Percentiles rank a stretch among this genome's conserved stretches.
Conservation (phyloP, 2,888 invertebrate genomes). For the Chrysina gloriosa region DNA sequence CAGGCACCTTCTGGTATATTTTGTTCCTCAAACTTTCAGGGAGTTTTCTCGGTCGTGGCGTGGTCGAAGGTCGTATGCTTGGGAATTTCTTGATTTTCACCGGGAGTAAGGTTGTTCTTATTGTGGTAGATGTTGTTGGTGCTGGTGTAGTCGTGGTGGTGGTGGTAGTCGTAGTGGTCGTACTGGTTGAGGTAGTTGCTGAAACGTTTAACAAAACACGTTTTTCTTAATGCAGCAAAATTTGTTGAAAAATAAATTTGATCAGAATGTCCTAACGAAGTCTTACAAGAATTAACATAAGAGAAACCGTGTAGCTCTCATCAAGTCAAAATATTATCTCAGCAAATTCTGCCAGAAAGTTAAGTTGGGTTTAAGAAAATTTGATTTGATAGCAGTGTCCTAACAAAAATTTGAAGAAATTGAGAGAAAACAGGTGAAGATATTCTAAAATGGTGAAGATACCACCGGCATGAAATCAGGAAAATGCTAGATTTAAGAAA, state of each 20-base stretch:
- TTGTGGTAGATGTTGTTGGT: slow-evolving; percentile 56
- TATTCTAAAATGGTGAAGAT: too few relatives aligned
- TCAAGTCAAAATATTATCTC: too few relatives aligned
- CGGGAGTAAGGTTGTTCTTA: slow-evolving; percentile 67
- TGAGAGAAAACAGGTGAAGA: too few relatives aligned
- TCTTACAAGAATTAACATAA: neutral
- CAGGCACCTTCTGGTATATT: slow-evolving; percentile 66
- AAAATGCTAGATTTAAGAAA: too few relatives aligned
- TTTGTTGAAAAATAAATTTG: neutral
- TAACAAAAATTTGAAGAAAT: too few relatives aligned
- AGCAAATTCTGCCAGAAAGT: too few relatives aligned
- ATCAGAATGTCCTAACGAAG: too few relatives aligned
- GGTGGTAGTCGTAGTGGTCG: slow-evolving; percentile 65
- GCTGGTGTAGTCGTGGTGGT: slow-evolving; percentile 65
- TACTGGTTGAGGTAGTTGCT: slow-evolving; percentile 52
- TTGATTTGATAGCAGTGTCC: too few relatives aligned
- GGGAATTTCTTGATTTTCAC: slow-evolving; percentile 73
- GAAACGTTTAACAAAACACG: too few relatives aligned
- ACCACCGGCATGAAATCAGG: too few relatives aligned
- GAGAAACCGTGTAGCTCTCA: neutral
- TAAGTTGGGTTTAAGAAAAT: too few relatives aligned
- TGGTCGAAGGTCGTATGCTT: slow-evolving; percentile 57
- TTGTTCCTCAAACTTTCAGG: slow-evolving; percentile 63
- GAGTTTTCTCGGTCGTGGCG: slow-evolving; percentile 50
- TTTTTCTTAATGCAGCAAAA: too few relatives aligned